These are phyloP conservation scores for Antigone vipio DNA, from an alignment of 2,113 vertebrate species.

Conservation along the genomic window DNA sequence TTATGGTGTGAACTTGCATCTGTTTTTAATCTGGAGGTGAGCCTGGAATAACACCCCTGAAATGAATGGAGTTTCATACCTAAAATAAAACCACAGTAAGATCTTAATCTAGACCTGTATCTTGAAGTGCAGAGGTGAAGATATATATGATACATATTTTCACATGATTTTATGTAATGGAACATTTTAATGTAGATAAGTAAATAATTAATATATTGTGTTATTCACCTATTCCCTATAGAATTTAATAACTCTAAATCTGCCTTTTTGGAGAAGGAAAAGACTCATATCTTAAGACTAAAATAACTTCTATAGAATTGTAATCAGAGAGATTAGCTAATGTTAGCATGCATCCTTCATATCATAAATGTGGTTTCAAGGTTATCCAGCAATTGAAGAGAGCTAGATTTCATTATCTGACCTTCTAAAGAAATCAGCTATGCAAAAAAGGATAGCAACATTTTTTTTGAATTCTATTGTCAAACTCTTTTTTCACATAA, in stretches of 20 bases:
- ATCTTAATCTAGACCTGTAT: neutral
- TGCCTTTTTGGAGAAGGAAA: neutral
- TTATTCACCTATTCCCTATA: neutral
- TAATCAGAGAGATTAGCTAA: slow-evolving; percentile 16
- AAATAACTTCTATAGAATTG: neutral
- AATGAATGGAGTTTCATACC: neutral
- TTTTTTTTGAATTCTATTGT: neutral
- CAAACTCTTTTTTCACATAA: neutral
- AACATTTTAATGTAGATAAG: neutral
- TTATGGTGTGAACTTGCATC: neutral
- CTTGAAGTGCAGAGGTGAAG: neutral
- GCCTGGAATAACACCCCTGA: neutral
- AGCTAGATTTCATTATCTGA: neutral
- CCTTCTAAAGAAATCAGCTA: slow-evolving; percentile 5
- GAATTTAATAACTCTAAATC: neutral
- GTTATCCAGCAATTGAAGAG: neutral
- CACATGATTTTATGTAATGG: neutral
- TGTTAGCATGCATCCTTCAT: neutral
- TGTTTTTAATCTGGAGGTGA: neutral
- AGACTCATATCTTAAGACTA: neutral
- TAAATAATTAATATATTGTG: neutral
- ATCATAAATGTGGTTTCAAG: slow-evolving; percentile 39
- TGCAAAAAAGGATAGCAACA: neutral
- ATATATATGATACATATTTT: neutral
- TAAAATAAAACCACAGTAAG: neutral